Percentiles rank a stretch among this genome's conserved stretches.
These are phyloP conservation scores for Alosa alosa DNA, from an alignment of 2,113 vertebrate species.

Conservation along the genomic window DNA sequence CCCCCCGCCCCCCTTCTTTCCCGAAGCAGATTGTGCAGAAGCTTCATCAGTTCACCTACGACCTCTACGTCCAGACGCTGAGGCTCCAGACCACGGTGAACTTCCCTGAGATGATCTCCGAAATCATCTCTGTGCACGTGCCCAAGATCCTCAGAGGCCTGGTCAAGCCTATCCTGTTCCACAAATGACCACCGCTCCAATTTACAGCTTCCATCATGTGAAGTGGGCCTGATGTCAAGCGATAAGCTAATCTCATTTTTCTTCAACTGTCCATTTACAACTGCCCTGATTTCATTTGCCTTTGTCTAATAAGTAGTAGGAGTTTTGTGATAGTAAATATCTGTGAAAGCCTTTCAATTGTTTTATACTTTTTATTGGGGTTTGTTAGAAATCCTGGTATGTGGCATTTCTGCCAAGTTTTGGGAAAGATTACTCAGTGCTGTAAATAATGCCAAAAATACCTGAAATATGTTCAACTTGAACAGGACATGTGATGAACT, in stretches of 20 bases:
- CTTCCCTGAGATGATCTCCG: constrained; percentile 96
- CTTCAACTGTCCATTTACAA: neutral
- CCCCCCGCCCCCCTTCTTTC: neutral
- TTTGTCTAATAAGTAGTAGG: neutral
- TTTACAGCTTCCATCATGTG: constrained; percentile 24
- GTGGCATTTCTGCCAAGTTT: neutral
- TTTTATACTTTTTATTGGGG: neutral
- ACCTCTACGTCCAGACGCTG: constrained; percentile 88
- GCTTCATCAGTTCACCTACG: constrained; percentile 94
- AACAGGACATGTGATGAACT: neutral
- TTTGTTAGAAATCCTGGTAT: neutral
- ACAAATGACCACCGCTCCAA: constrained; percentile 64
- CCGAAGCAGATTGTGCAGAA: constrained; percentile 83
- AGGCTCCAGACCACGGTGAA: constrained; percentile 80
- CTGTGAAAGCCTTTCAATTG: neutral
- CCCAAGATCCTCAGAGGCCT: constrained; percentile 95
- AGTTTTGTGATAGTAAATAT: neutral
- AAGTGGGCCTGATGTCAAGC: neutral
- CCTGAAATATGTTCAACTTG: neutral
- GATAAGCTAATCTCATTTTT: neutral
- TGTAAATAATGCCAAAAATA: neutral
- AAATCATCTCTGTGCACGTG: constrained; percentile 95
- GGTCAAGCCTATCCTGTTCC: constrained; percentile 94
- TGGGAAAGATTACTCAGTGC: neutral
- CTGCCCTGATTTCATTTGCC: neutral